These are phyloP conservation scores for Bombus picipes DNA, from an alignment of 1,140 invertebrate genomes.

Conservation along the genomic window DNA sequence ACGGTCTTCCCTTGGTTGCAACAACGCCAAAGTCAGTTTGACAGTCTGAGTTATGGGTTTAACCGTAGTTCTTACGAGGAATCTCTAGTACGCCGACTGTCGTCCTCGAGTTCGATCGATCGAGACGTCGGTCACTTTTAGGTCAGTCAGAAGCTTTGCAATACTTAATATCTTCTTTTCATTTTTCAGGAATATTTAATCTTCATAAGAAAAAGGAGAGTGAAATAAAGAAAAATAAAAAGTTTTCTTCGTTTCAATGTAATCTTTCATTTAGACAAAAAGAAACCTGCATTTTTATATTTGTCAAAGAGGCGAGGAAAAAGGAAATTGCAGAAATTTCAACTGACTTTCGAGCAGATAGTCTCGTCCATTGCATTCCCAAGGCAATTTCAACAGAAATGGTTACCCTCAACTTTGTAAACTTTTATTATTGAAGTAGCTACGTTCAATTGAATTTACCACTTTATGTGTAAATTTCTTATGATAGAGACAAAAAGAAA, in stretches of 20 bases:
- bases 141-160: conserved; percentile 23
- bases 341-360: conserved; percentile 6
- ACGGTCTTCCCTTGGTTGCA: not conserved
- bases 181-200: not conserved
- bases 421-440: not conserved
- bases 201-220: not conserved
- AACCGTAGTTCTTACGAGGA: conserved; percentile 26
- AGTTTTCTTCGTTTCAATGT: not conserved
- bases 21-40: conserved; percentile 33
- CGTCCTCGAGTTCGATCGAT: conserved; percentile 44
- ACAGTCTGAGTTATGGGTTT: conserved; percentile 11
- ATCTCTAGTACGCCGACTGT: conserved; percentile 29
- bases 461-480: not conserved
- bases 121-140: conserved; percentile 34
- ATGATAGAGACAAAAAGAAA: not conserved
- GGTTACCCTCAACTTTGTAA: not conserved
- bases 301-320: not conserved
- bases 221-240: not conserved
- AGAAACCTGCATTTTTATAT: not conserved
- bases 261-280: no score
- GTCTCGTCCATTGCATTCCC: not conserved
- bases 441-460: not conserved
- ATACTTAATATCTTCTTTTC: not conserved
- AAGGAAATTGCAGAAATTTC: not conserved
- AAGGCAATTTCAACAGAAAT: not conserved